Evolutionary conservation across 2,797 vertebrate genomes (phyloP).

Genomic region (Fringilla coelebs): DNA sequence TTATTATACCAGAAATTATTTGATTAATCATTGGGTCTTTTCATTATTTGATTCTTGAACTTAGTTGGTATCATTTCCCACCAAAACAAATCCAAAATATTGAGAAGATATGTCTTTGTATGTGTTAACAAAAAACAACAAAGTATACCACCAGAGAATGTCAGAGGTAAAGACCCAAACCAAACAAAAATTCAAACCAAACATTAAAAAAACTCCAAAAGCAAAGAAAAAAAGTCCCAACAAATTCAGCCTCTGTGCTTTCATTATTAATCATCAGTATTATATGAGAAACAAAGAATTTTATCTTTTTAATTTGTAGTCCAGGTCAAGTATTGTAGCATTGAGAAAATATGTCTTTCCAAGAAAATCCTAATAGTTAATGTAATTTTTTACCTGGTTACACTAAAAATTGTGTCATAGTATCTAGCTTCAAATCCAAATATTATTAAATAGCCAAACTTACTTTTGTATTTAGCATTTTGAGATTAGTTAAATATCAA

Average conservation of each 20-base stretch:
- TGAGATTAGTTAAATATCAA: neutral
- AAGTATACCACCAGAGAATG: neutral
- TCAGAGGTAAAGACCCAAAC: neutral
- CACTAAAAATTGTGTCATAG: neutral
- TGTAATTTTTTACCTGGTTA: neutral
- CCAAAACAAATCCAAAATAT: neutral
- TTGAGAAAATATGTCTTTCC: neutral
- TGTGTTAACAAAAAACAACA: neutral
- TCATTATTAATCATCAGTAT: neutral
- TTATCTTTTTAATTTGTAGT: neutral
- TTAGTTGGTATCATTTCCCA: neutral
- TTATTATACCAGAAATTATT: neutral
- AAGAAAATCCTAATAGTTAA: neutral
- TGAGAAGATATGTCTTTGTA: neutral
- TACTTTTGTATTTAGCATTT: neutral
- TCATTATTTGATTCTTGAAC: neutral
- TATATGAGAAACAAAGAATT: neutral
- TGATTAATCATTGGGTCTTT: neutral
- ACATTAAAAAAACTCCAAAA: neutral
- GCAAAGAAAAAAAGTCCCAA: rapidly evolving
- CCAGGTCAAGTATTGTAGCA: neutral
- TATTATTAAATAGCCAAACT: neutral
- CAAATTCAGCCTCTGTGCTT: rapidly evolving
- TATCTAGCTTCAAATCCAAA: neutral
- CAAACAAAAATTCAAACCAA: neutral